Evolutionary conservation across 64 coral and sea anemone species (phyloP).

Genomic region (Pachyseris speciosa): DNA sequence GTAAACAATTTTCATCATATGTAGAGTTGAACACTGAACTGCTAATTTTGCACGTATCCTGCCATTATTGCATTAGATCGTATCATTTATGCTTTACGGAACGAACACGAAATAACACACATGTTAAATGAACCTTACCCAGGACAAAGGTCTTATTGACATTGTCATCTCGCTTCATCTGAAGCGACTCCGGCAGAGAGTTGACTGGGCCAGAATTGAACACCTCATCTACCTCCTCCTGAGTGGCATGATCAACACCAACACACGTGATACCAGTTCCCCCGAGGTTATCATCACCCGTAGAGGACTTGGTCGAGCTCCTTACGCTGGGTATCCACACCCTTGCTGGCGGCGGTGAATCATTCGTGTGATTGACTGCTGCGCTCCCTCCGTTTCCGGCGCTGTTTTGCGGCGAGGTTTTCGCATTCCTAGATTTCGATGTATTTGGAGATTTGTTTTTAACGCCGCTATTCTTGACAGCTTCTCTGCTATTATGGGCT

Average conservation of each 20-base stretch:
- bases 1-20: too few species aligned
- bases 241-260: conserved; percentile 26
- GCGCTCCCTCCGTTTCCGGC: neutral
- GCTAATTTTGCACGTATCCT: too few species aligned
- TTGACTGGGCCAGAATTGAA: conserved; percentile 47
- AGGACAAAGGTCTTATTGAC: conserved; percentile 86
- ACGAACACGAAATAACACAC: neutral
- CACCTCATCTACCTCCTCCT: conserved; percentile 71
- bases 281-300: neutral
- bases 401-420: neutral
- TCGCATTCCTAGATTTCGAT: conserved; percentile 10
- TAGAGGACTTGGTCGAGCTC: conserved; percentile 22
- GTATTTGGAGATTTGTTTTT: neutral
- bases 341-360: neutral
- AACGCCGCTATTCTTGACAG: conserved; percentile 50
- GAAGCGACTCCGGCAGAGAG: conserved; percentile 61
- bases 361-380: neutral
- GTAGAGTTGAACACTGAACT: too few species aligned
- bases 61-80: too few species aligned
- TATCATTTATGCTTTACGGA: too few species aligned
- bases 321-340: conserved; percentile 56
- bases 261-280: neutral
- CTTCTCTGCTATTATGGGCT: conserved; percentile 72
- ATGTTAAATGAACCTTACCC: conserved; percentile 38
- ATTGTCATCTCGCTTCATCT: conserved; percentile 80